These are phyloP conservation scores for Gymnothorax reevesii DNA, from an alignment of 2,797 vertebrate genomes.

Conservation along the genomic window DNA sequence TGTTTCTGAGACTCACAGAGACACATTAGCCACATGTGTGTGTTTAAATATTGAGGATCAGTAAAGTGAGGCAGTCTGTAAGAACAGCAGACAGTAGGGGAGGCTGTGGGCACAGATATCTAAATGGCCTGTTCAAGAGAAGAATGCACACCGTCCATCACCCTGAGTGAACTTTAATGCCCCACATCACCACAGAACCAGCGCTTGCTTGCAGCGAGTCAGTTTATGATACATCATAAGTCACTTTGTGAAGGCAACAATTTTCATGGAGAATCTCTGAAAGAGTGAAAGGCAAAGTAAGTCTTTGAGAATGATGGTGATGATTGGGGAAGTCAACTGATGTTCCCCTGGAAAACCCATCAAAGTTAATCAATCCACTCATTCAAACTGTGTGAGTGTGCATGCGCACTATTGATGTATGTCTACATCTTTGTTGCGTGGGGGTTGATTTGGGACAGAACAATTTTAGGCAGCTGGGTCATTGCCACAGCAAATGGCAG, in stretches of 20 bases:
- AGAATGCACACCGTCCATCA: not conserved
- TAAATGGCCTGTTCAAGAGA: not conserved
- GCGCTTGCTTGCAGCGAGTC: not conserved
- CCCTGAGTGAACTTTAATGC: not conserved
- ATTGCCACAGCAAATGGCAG: not conserved
- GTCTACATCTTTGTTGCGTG: not conserved
- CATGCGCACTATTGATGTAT: not conserved
- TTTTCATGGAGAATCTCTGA: not conserved
- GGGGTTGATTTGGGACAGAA: not conserved
- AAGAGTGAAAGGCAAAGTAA: not conserved
- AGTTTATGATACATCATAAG: not conserved
- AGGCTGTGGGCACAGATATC: not conserved
- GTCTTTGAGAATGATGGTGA: not conserved
- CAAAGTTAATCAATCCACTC: not conserved
- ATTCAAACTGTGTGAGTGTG: not conserved
- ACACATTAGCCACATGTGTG: not conserved
- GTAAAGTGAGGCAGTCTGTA: not conserved
- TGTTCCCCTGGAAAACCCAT: not conserved
- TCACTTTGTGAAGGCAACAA: not conserved
- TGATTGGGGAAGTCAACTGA: not conserved
- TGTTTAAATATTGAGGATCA: not conserved
- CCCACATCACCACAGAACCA: not conserved
- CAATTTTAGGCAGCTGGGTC: not conserved
- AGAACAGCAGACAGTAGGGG: not conserved
- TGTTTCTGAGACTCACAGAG: not conserved